Conservation (phyloP, 2,113 vertebrate genomes). For the Sigmodon hispidus region DNA sequence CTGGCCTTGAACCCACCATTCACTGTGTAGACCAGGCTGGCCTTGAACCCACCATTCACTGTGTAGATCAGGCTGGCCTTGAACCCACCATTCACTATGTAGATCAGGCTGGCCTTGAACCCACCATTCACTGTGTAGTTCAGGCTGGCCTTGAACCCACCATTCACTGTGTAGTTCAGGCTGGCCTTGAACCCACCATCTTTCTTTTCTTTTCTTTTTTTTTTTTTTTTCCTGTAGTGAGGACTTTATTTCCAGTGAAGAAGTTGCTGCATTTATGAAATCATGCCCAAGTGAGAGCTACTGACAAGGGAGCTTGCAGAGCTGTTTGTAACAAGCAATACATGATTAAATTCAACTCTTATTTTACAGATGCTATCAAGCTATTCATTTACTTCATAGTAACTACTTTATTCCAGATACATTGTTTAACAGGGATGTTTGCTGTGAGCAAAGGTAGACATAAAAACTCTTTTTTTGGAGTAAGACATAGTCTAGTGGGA, state of each 20-base stretch:
- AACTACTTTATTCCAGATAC: neutral
- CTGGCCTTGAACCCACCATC: too few relatives aligned
- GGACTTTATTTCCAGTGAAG: neutral
- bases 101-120: neutral
- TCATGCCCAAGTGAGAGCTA: neutral
- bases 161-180: too few relatives aligned
- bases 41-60: too few relatives aligned
- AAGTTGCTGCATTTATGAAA: neutral
- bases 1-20: too few relatives aligned
- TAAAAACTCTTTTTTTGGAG: neutral
- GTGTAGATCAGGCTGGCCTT: neutral
- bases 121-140: too few relatives aligned
- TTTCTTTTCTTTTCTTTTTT: too few relatives aligned
- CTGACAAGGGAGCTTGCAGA: neutral
- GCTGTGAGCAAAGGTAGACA: neutral
- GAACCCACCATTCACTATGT: too few relatives aligned
- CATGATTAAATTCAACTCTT: constrained; percentile 9
- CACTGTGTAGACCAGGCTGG: neutral
- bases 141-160: too few relatives aligned
- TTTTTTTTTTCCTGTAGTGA: neutral
- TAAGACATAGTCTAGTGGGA: neutral
- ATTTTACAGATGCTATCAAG: neutral
- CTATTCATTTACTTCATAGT: constrained; percentile 1
- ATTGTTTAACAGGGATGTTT: neutral
- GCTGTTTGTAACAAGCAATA: neutral